Evolutionary conservation across 2,888 invertebrate species (phyloP), one percentile per base, ranked within the genome.

Genomic region (Conchocele bisecta): DNA sequence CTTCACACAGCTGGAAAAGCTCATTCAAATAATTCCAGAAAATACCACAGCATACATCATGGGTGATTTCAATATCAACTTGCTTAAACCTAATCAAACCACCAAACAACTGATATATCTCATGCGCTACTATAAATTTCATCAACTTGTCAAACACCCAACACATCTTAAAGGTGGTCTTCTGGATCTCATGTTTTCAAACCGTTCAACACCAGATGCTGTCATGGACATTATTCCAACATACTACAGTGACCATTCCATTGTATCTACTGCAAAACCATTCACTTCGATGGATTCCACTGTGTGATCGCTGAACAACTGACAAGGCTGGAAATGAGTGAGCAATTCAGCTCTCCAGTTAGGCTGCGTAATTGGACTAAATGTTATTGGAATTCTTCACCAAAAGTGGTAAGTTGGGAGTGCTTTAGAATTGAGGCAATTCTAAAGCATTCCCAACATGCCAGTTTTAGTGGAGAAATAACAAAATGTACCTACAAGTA

Each of bases 191-290:
- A n/a, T 68, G 29, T 61, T 56, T 61, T 33, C 24, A 31, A 68
- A 61, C 15, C n/a, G 26, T 28, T 20, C 50, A 13, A 33, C 28
- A 3, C 20, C 20, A 29, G 50, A 50, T 24, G 11, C 42, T 26
- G 7, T 11, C n/a, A 29, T 28, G 22, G 61, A 68, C 51, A 20
- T 57, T 11, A 56, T 68, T 29, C 61, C 60, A 42, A 68, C 68
- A 53, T 61, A 61, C 50, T 61, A 61, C 50, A 68, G 68, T 68
- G 56, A 68, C 35, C 61, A 68, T 54, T 50, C 50, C 28, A 28
- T 68, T 41, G 51, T 68, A 20, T 60, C 61, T 24, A 33, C 1
- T 46, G 33, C 26, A 33, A 44, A 48, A 48, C 48, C 59, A 20
- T 26, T 39, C n/a, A n/a, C n/a, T n/a, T n/a, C n/a, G n/a, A n/a